Evolutionary conservation across 2,888 invertebrate species (phyloP).

Genomic region (Sipha maydis): DNA sequence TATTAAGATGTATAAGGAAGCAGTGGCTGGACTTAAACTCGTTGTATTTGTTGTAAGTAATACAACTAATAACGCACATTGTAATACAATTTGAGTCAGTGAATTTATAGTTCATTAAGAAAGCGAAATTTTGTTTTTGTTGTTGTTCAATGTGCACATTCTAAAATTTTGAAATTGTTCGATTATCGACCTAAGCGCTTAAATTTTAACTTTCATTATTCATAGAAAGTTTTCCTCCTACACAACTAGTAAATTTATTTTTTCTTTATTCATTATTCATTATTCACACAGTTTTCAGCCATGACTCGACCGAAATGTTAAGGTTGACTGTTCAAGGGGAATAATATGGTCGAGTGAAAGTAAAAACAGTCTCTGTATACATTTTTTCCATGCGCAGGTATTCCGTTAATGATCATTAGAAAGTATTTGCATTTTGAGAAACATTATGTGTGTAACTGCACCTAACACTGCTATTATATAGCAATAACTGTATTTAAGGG

Average conservation of each 20-base stretch:
- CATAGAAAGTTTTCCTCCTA: constrained; percentile 31
- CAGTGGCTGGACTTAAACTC: neutral
- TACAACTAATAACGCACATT: neutral
- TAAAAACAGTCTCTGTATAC: constrained; percentile 8
- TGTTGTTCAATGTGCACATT: neutral
- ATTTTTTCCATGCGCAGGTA: neutral
- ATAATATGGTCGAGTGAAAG: constrained; percentile 47
- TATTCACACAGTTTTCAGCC: constrained; percentile 33
- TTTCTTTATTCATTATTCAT: constrained; percentile 24
- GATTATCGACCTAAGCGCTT: neutral
- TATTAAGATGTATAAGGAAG: no score
- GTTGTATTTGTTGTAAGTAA: neutral
- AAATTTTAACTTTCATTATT: constrained; percentile 19
- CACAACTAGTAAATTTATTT: constrained; percentile 13
- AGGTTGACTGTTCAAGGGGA: constrained; percentile 34
- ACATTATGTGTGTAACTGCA: neutral
- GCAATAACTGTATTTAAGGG: no score
- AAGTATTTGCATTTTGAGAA: constrained; percentile 1
- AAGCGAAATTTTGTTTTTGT: neutral
- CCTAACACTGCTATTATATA: no score
- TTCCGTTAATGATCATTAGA: neutral
- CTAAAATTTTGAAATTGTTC: neutral
- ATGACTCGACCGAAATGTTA: constrained; percentile 33
- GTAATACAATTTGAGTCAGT: neutral
- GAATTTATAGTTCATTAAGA: neutral